phyloP scores from a whole-genome alignment of 2,888 invertebrate species.

The Plebejus argus region DNA sequence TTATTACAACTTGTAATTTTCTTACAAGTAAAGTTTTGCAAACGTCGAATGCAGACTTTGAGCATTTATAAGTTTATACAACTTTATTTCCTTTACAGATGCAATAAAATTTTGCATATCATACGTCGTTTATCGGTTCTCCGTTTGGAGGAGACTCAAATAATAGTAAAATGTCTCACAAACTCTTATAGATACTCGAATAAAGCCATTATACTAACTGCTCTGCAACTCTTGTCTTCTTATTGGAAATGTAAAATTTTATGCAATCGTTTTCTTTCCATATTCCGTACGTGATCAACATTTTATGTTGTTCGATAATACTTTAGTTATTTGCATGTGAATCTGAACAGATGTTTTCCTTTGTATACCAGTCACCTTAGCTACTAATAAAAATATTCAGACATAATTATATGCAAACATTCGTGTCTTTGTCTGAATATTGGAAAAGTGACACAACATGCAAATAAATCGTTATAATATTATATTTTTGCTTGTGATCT shows the following conservation, averaged over 20 bases:
- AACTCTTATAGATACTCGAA: not conserved
- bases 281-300: not conserved
- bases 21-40: not conserved
- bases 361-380: not conserved
- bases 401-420: no score
- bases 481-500: no score
- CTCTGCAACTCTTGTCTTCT: not conserved
- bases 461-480: no score
- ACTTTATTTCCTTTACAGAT: not conserved
- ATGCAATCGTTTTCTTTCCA: slow-evolving; percentile 14
- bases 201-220: slow-evolving; percentile 18
- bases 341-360: not conserved
- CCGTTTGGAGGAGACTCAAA: slow-evolving; percentile 42
- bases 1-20: no score
- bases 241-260: slow-evolving; percentile 17
- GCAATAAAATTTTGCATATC: slow-evolving; percentile 20
- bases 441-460: no score
- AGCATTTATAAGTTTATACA: slow-evolving; percentile 1
- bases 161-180: slow-evolving; percentile 37
- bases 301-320: not conserved
- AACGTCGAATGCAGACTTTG: not conserved
- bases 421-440: no score
- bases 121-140: not conserved
- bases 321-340: not conserved
- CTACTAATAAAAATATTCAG: no score